phyloP scores from a whole-genome alignment of 2,797 vertebrate genomes.

The Schizothorax lantsangensis region DNA sequence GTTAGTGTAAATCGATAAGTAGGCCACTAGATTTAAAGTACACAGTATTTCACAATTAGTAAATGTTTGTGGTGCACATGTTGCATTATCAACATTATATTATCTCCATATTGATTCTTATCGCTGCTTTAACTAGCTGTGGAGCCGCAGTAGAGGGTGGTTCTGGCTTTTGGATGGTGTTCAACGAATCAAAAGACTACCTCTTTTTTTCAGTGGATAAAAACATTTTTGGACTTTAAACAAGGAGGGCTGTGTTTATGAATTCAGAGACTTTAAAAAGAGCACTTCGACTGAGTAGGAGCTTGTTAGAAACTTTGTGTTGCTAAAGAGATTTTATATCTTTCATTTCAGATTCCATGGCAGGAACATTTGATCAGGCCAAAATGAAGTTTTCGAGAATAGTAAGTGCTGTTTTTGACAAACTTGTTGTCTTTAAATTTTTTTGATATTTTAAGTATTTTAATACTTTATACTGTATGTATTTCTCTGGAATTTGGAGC shows the following conservation, averaged over 20 bases:
- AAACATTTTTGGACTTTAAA: slow-evolving; percentile 34
- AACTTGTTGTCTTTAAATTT: background rate
- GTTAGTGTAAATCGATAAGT: background rate
- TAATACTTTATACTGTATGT: background rate
- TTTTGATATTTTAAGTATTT: background rate
- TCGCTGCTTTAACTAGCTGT: slow-evolving; percentile 24
- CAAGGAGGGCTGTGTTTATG: slow-evolving; percentile 17
- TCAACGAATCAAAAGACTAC: slow-evolving; percentile 26
- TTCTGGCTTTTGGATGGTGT: slow-evolving; percentile 12
- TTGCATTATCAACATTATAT: slow-evolving; percentile 20
- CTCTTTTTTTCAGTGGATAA: background rate
- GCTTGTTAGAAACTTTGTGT: background rate
- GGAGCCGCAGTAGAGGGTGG: slow-evolving; percentile 32
- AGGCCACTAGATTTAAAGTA: background rate
- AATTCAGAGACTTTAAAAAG: slow-evolving; percentile 5
- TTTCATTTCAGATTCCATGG: slow-evolving; percentile 55
- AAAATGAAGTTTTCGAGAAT: slow-evolving; percentile 81
- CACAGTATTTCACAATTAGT: background rate
- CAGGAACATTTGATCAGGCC: slow-evolving; percentile 77
- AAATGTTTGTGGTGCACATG: background rate
- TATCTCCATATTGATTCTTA: slow-evolving; percentile 29
- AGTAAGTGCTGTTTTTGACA: slow-evolving; percentile 67
- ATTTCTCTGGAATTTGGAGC: background rate
- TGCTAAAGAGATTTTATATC: background rate
- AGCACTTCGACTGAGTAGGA: background rate